Base-by-base conservation (phyloP, 2,113 vertebrate species). In the Bombycilla garrulus region DNA sequence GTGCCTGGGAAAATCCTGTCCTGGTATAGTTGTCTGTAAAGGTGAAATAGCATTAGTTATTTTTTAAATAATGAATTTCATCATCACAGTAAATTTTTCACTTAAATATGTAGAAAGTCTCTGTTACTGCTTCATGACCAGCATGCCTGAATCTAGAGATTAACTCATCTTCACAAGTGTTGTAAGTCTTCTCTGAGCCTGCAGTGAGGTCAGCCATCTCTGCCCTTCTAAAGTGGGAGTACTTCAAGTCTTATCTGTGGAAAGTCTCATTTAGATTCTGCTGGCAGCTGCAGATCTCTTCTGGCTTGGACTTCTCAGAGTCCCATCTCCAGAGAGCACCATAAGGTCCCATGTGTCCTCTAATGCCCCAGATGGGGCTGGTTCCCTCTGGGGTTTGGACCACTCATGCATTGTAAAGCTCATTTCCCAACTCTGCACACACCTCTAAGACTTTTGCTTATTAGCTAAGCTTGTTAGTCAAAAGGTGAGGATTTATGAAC, bases 361-460 rank as follows among this genome's bases (percentile, higher is more conserved):
- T 69, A 56, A 24, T 10, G n/a, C 71, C 35, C 35, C 47, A 42
- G 0, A 0, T 5, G 18, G 29, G 24, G 6, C 17, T 8, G 0
- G 53, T 90, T n/a, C n/a, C 14, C 22, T 53, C 22, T 53, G 54
- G 51, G 15, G 1, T 79, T 84, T 81, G 62, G 19, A 36, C 15
- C 0, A 2, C 19, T 29, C 29, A 22, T 65, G 45, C 36, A 45
- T 16, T 35, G 33, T 56, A 50, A 87, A 91, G 10, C 40, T 91
- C 36, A 74, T 80, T 94, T 90, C 45, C 66, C 50, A 42, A 45
- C 12, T 72, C 22, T 23, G 17, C 53, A 47, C 1, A 6, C 0
- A 5, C 4, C 19, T 51, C 24, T 56, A 44, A 44, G 17, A 45
- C n/a, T 79, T 84, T 79, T 87, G 19, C 48, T 77, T 70, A 20